Percentiles rank a stretch among this genome's conserved stretches.
Evolutionary conservation across 2,113 vertebrate species (phyloP).

Genomic region (Atherinomorus stipes): DNA sequence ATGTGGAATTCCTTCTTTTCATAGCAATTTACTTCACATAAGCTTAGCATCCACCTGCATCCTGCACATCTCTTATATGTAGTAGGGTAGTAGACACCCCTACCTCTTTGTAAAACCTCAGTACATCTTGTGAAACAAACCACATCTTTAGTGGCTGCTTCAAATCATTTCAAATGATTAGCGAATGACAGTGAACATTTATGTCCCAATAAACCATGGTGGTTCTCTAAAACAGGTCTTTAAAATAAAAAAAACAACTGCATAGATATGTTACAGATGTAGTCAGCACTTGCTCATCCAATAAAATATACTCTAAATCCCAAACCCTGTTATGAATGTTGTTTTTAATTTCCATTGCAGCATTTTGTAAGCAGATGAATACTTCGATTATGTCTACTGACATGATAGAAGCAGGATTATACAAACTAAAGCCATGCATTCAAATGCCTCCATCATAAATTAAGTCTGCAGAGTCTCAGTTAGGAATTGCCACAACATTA

Average conservation of each 20-base stretch:
- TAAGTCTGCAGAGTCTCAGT: conserved; percentile 16
- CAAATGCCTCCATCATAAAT: conserved; percentile 15
- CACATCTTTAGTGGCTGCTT: not conserved
- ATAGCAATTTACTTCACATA: no score
- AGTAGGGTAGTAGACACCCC: not conserved
- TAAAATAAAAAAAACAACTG: not conserved
- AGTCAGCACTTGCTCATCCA: not conserved
- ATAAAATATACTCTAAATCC: conserved; percentile 9
- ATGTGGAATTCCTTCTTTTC: no score
- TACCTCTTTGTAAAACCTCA: not conserved
- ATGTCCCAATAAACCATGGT: not conserved
- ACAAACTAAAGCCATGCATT: conserved; percentile 10
- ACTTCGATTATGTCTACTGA: not conserved
- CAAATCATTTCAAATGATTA: conserved; percentile 8
- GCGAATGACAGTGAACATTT: not conserved
- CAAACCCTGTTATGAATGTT: not conserved
- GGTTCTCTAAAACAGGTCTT: not conserved
- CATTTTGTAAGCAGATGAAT: not conserved
- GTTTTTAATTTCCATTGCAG: no score
- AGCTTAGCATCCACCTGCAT: not conserved
- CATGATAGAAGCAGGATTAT: conserved; percentile 1
- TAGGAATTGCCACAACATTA: conserved; percentile 9
- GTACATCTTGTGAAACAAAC: not conserved
- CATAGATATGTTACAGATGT: not conserved
- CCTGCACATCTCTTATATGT: not conserved